These are phyloP conservation scores for Cerceris rybyensis DNA, from an alignment of 2,888 invertebrate genomes.

Conservation along the genomic window DNA sequence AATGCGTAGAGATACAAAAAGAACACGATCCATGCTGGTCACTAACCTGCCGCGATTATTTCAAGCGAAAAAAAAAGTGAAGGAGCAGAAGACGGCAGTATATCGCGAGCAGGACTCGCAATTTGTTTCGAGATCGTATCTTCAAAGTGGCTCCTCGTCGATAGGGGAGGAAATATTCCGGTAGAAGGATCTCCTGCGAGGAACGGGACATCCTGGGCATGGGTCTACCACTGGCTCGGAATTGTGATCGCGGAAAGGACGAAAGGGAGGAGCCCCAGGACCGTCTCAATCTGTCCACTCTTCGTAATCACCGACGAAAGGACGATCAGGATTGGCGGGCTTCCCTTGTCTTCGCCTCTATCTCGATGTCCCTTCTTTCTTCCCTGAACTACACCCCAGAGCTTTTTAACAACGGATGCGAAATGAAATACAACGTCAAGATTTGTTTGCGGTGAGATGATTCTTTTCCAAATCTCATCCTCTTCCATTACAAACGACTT, in stretches of 20 bases:
- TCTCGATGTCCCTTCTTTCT: neutral
- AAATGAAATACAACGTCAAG: too few relatives aligned
- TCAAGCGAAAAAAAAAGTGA: conserved; percentile 60
- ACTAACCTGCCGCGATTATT: conserved; percentile 75
- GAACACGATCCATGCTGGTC: conserved; percentile 42
- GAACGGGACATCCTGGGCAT: conserved; percentile 49
- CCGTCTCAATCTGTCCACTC: conserved; percentile 67
- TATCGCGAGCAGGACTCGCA: conserved; percentile 70
- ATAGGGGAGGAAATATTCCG: conserved; percentile 62
- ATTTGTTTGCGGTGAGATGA: too few relatives aligned
- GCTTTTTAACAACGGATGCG: too few relatives aligned
- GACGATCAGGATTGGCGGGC: conserved; percentile 37
- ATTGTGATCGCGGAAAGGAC: conserved; percentile 44
- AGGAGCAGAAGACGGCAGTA: conserved; percentile 55
- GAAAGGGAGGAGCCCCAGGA: conserved; percentile 59
- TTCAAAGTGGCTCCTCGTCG: conserved; percentile 77
- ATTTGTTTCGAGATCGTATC: conserved; percentile 81
- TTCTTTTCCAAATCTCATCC: too few relatives aligned
- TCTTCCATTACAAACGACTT: neutral
- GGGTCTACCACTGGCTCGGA: conserved; percentile 36
- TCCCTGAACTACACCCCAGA: too few relatives aligned
- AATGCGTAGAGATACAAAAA: conserved; percentile 45
- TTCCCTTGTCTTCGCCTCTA: conserved; percentile 40
- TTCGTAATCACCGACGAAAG: conserved; percentile 59
- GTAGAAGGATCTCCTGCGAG: conserved; percentile 47